phyloP scores from a whole-genome alignment of 2,113 vertebrate species.

The Artemisiospiza belli region DNA sequence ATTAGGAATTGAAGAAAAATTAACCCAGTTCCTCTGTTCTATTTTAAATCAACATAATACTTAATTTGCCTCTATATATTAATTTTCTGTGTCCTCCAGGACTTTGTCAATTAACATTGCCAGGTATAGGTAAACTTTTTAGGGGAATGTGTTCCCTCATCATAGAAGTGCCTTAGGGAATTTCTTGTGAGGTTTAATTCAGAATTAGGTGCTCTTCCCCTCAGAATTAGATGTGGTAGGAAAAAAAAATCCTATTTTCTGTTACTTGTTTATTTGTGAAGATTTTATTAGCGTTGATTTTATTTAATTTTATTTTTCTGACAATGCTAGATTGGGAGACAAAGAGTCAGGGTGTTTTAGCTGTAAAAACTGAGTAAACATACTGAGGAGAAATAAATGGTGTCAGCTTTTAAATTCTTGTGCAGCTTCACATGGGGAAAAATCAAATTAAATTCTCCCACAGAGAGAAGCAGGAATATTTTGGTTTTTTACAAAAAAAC shows the following conservation, averaged over 20 bases:
- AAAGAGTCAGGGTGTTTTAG: neutral
- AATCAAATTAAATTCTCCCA: neutral
- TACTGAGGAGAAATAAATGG: neutral
- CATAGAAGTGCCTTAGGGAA: neutral
- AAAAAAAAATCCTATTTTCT: neutral
- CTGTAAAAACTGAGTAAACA: neutral
- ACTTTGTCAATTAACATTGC: neutral
- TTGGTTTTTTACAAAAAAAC: neutral
- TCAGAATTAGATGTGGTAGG: neutral
- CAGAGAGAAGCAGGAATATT: neutral
- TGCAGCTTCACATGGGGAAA: neutral
- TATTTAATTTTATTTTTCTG: neutral
- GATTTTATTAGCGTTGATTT: neutral
- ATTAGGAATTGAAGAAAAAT: neutral
- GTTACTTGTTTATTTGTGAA: neutral
- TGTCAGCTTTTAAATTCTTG: neutral
- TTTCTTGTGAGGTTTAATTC: neutral
- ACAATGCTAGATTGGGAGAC: neutral
- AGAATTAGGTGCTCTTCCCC: neutral
- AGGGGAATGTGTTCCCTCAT: neutral
- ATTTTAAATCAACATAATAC: rapidly evolving
- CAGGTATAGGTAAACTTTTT: rapidly evolving
- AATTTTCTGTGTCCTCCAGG: neutral
- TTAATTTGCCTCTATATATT: neutral
- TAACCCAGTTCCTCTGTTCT: neutral